Percentiles rank a stretch among this genome's conserved stretches.
These are phyloP conservation scores for Archips xylosteana DNA, from an alignment of 2,888 invertebrate species.

Conservation along the genomic window DNA sequence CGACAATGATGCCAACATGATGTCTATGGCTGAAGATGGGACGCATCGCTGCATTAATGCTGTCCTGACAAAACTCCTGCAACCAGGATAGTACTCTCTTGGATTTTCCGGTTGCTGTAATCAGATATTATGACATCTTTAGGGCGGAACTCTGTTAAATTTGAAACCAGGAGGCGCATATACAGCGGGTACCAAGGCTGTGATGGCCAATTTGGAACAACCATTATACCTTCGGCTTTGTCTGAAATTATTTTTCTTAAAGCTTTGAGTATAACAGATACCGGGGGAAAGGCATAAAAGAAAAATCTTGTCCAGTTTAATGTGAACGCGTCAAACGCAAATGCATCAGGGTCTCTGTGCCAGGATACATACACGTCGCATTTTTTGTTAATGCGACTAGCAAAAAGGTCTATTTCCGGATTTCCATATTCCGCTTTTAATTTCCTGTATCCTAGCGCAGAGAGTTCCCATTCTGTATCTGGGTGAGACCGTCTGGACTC, in stretches of 20 bases:
- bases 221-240: neutral
- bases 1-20: conserved; percentile 8
- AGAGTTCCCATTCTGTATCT: neutral
- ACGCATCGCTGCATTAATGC: neutral
- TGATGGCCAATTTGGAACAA: neutral
- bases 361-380: neutral
- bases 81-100: neutral
- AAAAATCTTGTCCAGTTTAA: neutral
- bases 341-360: no score
- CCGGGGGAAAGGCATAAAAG: conserved; percentile 2
- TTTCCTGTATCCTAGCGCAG: neutral
- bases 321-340: neutral
- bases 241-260: conserved; percentile 2
- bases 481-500: conserved; percentile 4
- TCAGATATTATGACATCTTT: neutral
- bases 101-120: conserved; percentile 12
- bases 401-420: neutral
- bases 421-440: neutral
- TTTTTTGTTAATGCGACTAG: conserved; percentile 5
- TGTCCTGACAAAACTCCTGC: conserved; percentile 6
- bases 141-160: neutral
- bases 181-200: conserved; percentile 3
- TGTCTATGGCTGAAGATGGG: conserved; percentile 12
- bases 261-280: neutral
- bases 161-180: no score